Evolutionary conservation across 92 coral and sea anemone genomes (phyloP), one percentile per base, ranked within the genome.

Genomic region (Isaurus tuberculatus): DNA sequence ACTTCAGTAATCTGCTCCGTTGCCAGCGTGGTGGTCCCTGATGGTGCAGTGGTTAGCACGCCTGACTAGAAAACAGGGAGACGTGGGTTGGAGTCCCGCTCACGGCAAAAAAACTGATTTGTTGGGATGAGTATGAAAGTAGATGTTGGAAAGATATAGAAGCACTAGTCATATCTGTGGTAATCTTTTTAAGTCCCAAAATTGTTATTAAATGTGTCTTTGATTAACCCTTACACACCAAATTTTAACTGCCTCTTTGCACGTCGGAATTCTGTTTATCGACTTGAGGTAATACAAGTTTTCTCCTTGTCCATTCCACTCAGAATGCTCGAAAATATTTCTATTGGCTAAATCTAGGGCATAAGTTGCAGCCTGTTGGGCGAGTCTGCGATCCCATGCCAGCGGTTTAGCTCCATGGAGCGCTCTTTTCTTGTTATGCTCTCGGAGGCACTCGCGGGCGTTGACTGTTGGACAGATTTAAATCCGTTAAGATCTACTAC

Each of bases 371-470:
- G 81, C 81, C 46, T 75, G 81, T 1, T 29, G 81, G 55, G 81
- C 81, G 67, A 75, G 81, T 53, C 81, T 55, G 65, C 68, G 81
- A 75, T 75, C 81, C 81, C 81, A 75, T 28, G 46, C 31, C 68
- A 75, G 81, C 68, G 68, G 81, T 75, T 8, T 61, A 5, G 81
- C 81, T n/a, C 67, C 46, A 40, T 75, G 81, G 46, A 55, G 67
- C 15, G 81, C 81, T 51, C 81, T 60, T 37, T 55, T 55, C 28
- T 11, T 58, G 37, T 75, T 75, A 13, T 75, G 81, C 28, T 55
- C 81, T 8, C 61, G 46, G n/a, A 75, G 81, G 8, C 81, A 75
- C 32, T 75, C 81, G 0, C 66, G 67, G 67, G n/a, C 31, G 13
- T 75, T 75, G 15, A 75, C 81, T 93, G 27, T 63, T 9, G n/a